Evolutionary conservation across 2,113 vertebrate genomes (phyloP), one percentile per base, ranked within the genome.

Genomic region (Passer domesticus): DNA sequence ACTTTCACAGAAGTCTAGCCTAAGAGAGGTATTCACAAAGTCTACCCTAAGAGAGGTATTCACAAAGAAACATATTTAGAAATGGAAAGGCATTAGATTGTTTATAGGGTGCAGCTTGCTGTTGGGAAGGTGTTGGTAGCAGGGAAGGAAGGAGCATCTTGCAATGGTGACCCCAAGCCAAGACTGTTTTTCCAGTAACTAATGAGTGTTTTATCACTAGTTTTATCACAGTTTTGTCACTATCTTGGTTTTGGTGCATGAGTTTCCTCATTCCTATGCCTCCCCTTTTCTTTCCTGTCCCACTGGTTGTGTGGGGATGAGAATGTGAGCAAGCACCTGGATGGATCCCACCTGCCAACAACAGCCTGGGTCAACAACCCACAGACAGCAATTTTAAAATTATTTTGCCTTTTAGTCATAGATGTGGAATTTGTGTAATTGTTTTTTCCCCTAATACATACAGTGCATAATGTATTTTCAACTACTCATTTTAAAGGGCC

Each of bases 141-240:
- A 6, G 25, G 4, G 4, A 5, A 5, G 5, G 5, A 7, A 2
- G 6, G 0, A 3, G 19, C 12, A 27, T 25, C 14, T 63, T 88
- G 19, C 22, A 56, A 11, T 8, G 3, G 21, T 0, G 0, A 1
- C 2, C 21, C 3, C 4, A 49, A 70, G 31, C 13, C 72, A 74
- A 31, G 8, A 13, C 37, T 28, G 17, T 43, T 70, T 94, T 75
- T 58, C 35, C 33, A 33, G 17, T 15, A 23, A 25, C 23, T 59
- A 31, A 8, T 16, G n/a, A 59, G 28, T 21, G 12, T 56, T 89
- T 83, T 81, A 13, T 41, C 39, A 41, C 39, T 41, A 41, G 39
- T 41, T 41, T 41, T 41, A 41, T 41, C 39, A 41, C 39, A 41
- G 39, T 41, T 41, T 41, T 41, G 13, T 41, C 39, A 13, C 49